These are phyloP conservation scores for Vicugna pacos DNA, from an alignment of 2,113 vertebrate species.

Conservation along the genomic window DNA sequence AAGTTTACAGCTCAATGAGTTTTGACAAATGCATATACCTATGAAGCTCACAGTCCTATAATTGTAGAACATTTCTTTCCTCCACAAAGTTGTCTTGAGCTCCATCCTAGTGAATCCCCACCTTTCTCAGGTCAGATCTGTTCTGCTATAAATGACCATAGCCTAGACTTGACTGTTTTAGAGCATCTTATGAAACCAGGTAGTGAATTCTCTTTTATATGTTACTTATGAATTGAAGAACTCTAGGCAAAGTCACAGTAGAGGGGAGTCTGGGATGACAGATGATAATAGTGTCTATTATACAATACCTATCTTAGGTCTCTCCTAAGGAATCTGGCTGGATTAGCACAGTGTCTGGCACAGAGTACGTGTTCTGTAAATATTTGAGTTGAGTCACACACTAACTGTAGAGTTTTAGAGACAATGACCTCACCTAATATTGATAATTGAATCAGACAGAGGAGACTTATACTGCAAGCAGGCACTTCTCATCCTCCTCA, in stretches of 20 bases:
- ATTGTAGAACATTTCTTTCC: neutral
- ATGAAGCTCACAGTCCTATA: neutral
- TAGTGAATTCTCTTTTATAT: neutral
- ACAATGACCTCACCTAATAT: neutral
- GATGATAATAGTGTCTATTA: neutral
- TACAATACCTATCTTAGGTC: neutral
- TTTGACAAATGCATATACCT: neutral
- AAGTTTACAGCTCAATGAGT: neutral
- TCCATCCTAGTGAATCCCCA: neutral
- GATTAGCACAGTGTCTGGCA: neutral
- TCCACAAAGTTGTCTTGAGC: neutral
- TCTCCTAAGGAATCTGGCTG: neutral
- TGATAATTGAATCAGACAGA: neutral
- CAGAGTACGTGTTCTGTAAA: neutral
- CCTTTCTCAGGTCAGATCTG: neutral
- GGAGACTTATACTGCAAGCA: neutral
- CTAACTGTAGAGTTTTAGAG: neutral
- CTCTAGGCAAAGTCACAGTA: neutral
- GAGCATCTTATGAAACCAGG: neutral
- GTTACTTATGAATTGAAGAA: neutral
- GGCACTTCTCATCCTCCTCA: neutral
- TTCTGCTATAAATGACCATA: neutral
- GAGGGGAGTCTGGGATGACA: neutral
- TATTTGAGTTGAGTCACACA: neutral
- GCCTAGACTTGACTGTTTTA: neutral